Percentiles rank a stretch among this genome's conserved stretches.
Conservation (phyloP, 2,113 vertebrate genomes). For the Neotoma lepida region DNA sequence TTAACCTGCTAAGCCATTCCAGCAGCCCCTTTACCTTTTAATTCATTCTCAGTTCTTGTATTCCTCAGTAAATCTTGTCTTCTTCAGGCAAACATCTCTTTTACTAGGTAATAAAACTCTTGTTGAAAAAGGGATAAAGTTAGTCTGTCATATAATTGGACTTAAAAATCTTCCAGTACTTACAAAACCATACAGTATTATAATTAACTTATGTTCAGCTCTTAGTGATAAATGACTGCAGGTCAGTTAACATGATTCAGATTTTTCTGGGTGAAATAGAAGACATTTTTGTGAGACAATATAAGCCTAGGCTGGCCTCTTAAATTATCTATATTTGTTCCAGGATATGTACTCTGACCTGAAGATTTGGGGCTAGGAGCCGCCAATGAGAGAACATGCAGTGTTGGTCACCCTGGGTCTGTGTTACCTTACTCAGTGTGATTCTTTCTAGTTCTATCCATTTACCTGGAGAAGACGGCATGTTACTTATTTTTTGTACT, state of each 20-base stretch:
- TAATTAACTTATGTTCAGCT: neutral
- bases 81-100: neutral
- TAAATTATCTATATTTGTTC: neutral
- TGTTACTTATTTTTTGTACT: neutral
- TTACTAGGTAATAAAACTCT: neutral
- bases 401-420: neutral
- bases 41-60: neutral
- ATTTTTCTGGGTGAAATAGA: constrained; percentile 26
- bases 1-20: neutral
- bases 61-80: neutral
- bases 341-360: neutral
- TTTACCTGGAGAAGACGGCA: neutral
- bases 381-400: neutral
- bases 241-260: neutral
- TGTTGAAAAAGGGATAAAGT: neutral
- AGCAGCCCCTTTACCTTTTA: neutral
- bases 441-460: neutral
- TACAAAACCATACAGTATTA: neutral
- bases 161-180: neutral
- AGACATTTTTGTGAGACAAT: neutral
- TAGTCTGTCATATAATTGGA: neutral
- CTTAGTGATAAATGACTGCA: neutral
- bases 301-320: neutral
- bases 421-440: neutral
- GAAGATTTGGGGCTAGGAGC: neutral